These are phyloP conservation scores for Sylvilagus floridanus DNA, from an alignment of 2,797 vertebrate genomes.

Conservation along the genomic window DNA sequence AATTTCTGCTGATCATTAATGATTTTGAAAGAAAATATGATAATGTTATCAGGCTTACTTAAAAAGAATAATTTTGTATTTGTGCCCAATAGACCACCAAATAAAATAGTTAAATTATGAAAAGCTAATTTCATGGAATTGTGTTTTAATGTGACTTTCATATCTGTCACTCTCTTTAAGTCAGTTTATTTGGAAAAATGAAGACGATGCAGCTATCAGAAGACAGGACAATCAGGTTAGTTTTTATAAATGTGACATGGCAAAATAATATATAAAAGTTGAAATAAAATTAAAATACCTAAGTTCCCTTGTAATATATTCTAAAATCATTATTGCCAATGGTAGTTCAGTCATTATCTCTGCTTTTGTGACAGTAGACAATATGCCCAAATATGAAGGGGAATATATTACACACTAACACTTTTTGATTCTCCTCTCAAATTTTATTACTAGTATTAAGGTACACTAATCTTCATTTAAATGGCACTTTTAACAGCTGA, in stretches of 20 bases:
- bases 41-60: background rate
- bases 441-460: constrained; percentile 5
- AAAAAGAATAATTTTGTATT: constrained; percentile 17
- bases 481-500: background rate
- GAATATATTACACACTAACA: background rate
- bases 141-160: constrained; percentile 77
- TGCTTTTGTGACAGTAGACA: constrained; percentile 41
- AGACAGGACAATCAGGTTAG: constrained; percentile 83
- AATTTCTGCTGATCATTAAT: constrained; percentile 44
- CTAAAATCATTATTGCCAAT: background rate
- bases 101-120: constrained; percentile 32
- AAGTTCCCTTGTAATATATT: constrained; percentile 13
- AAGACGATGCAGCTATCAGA: constrained; percentile 64
- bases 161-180: constrained; percentile 80
- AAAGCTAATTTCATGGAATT: constrained; percentile 61
- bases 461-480: background rate
- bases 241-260: constrained; percentile 34
- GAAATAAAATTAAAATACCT: constrained; percentile 51
- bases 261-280: constrained; percentile 39
- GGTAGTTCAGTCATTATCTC: background rate
- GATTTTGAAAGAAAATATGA: constrained; percentile 51
- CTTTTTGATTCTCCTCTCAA: constrained; percentile 16
- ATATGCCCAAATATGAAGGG: background rate
- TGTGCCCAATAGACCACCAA: constrained; percentile 11
- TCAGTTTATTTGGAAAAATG: constrained; percentile 68